Evolutionary conservation across 1,140 invertebrate species (phyloP).

Genomic region (Aleiodes sp.): DNA sequence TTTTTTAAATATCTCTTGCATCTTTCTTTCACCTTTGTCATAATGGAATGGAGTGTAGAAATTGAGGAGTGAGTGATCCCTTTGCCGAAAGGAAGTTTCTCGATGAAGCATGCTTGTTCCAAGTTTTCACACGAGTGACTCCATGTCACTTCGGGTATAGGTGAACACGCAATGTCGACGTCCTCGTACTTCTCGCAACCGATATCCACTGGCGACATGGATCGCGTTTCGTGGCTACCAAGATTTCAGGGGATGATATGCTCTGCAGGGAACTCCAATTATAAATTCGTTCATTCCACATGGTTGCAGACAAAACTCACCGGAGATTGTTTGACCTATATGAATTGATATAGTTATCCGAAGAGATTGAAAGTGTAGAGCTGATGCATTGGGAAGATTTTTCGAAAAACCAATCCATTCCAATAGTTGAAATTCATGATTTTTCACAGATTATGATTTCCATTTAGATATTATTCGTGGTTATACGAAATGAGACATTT

Average conservation of each 20-base stretch:
- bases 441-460: too few species aligned
- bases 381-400: too few species aligned
- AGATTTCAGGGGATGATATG: constrained; percentile 18
- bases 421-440: too few species aligned
- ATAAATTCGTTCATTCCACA: constrained; percentile 16
- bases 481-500: too few species aligned
- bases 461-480: too few species aligned
- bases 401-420: too few species aligned
- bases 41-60: constrained; percentile 1
- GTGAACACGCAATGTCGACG: constrained; percentile 20
- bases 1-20: constrained; percentile 11
- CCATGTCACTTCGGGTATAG: constrained; percentile 29
- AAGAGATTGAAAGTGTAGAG: too few species aligned
- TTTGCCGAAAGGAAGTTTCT: constrained; percentile 4
- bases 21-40: background rate
- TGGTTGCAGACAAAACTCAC: background rate
- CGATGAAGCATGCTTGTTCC: constrained; percentile 15
- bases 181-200: constrained; percentile 6
- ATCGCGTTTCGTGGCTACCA: constrained; percentile 29
- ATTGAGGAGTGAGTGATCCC: background rate
- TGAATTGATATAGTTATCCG: background rate
- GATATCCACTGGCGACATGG: constrained; percentile 19
- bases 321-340: background rate
- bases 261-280: background rate
- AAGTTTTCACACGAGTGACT: constrained; percentile 20